A percentile compares a stretch with the other conserved stretches of the same genome.
phyloP scores from a whole-genome alignment of 1,140 invertebrate species.

The Papilio machaon region DNA sequence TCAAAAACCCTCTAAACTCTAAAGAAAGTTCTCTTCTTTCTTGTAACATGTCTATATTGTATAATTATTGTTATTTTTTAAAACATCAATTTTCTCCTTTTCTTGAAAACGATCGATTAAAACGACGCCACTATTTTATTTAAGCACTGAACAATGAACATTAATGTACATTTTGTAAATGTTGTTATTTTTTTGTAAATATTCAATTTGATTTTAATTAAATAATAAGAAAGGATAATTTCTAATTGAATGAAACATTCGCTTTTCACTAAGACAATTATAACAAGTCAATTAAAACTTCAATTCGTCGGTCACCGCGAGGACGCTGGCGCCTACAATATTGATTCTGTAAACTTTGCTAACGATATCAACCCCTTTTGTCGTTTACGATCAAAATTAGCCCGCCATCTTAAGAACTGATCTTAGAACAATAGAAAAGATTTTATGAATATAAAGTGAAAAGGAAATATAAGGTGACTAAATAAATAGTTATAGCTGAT shows the following conservation, averaged over 20 bases:
- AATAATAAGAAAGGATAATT: conserved; percentile 1
- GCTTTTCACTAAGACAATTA: conserved; percentile 24
- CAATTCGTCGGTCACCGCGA: conserved; percentile 30
- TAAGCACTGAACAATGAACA: no score
- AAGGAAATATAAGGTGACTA: neutral
- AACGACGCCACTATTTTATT: no score
- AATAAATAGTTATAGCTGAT: neutral
- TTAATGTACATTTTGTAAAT: no score
- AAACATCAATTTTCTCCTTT: no score
- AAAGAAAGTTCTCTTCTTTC: no score
- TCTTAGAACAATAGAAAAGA: neutral
- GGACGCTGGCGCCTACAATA: conserved; percentile 21
- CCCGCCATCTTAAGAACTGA: conserved; percentile 1
- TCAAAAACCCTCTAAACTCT: no score
- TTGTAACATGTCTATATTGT: no score
- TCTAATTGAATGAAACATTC: conserved; percentile 26
- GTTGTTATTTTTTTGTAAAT: no score
- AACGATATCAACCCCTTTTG: conserved; percentile 34
- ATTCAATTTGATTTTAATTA: no score
- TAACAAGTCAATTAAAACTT: conserved; percentile 38
- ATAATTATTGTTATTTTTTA: no score
- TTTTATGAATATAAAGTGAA: neutral
- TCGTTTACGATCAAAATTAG: conserved; percentile 20
- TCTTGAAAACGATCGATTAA: no score
- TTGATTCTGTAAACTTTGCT: conserved; percentile 35